Evolutionary conservation across 2,888 invertebrate genomes (phyloP).

Genomic region (Conistra vaccinii): DNA sequence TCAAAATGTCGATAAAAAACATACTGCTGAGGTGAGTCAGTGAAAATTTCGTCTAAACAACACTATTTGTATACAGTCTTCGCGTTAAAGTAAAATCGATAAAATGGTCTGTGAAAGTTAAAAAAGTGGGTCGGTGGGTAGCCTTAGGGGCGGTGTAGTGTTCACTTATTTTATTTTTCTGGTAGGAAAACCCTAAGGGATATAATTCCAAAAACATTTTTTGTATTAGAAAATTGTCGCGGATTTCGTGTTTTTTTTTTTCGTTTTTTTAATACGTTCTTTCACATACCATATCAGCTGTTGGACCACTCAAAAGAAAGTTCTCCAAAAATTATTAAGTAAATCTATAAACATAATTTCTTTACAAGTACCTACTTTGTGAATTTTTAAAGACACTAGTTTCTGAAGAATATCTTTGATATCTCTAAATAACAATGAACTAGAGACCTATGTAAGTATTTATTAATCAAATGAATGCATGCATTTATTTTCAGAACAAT

Average conservation of each 20-base stretch:
- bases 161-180: background rate
- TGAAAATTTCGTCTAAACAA: background rate
- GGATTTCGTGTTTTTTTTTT: too few relatives aligned
- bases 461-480: background rate
- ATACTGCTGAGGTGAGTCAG: slow-evolving; percentile 67
- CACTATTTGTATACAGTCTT: background rate
- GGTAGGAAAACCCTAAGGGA: background rate
- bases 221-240: background rate
- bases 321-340: too few relatives aligned
- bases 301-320: too few relatives aligned
- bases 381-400: background rate
- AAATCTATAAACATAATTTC: too few relatives aligned
- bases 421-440: background rate
- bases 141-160: too few relatives aligned
- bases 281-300: too few relatives aligned
- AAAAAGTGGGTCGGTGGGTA: too few relatives aligned
- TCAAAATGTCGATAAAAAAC: slow-evolving; percentile 73
- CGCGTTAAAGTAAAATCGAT: too few relatives aligned
- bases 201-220: background rate
- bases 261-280: too few relatives aligned
- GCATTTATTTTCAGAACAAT: slow-evolving; percentile 60
- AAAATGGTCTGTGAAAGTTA: background rate
- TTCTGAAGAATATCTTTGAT: background rate
- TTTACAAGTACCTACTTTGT: too few relatives aligned
- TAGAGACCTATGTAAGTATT: background rate